A percentile compares a stretch with the other conserved stretches of the same genome.
phyloP scores from a whole-genome alignment of 2,113 vertebrate genomes.

The Tyrannus savana region DNA sequence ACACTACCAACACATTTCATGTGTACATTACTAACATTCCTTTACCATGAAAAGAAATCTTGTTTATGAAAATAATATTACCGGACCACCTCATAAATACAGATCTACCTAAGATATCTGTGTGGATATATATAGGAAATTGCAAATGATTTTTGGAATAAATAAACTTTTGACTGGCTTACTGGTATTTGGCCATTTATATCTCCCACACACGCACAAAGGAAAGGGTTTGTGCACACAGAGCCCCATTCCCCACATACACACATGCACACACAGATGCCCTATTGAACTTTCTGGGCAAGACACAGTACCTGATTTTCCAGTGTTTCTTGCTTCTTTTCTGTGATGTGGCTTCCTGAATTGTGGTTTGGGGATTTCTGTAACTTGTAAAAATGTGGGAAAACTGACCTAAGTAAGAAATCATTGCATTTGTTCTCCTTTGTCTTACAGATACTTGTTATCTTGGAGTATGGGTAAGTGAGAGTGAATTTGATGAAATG shows the following conservation, averaged over 20 bases:
- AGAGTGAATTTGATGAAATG: not conserved
- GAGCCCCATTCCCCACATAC: fast-evolving
- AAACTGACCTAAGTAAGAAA: not conserved
- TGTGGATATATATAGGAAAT: not conserved
- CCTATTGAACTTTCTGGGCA: not conserved
- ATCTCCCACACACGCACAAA: not conserved
- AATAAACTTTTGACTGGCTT: not conserved
- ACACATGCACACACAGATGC: fast-evolving
- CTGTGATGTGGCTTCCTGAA: not conserved
- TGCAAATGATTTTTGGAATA: not conserved
- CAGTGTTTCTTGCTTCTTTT: not conserved
- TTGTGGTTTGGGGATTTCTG: not conserved
- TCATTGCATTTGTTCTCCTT: not conserved
- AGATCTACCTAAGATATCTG: not conserved
- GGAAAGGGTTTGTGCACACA: not conserved
- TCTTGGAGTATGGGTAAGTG: not conserved
- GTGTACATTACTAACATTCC: not conserved
- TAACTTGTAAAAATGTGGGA: not conserved
- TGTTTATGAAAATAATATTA: not conserved
- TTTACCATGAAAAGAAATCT: not conserved
- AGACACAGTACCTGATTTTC: not conserved
- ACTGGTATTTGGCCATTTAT: not conserved
- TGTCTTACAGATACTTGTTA: not conserved
- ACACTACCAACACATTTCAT: fast-evolving
- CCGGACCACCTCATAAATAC: not conserved